phyloP scores from a whole-genome alignment of 2,888 invertebrate genomes.

The Lycocerus yunnanus region DNA sequence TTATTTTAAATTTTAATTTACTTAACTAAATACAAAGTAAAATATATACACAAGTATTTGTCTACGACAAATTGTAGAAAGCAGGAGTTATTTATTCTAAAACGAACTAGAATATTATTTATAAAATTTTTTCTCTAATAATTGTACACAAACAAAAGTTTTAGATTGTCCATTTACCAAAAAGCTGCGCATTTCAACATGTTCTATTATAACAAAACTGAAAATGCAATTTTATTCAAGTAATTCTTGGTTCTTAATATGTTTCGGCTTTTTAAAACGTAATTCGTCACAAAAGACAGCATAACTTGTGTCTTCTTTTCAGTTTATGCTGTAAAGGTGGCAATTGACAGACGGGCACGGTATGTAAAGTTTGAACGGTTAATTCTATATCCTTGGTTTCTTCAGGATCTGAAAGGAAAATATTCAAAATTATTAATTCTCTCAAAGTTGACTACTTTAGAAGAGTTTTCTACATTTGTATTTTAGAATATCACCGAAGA shows the following conservation, averaged over 20 bases:
- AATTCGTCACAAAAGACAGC: constrained; percentile 55
- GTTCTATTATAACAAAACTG: constrained; percentile 7
- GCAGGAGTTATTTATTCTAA: constrained; percentile 16
- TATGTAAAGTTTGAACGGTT: constrained; percentile 82
- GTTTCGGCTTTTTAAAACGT: constrained; percentile 14
- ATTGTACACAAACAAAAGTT: constrained; percentile 18
- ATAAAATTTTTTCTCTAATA: constrained; percentile 2
- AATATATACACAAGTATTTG: constrained; percentile 20
- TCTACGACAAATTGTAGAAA: constrained; percentile 26
- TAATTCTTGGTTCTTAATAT: constrained; percentile 6
- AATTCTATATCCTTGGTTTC: constrained; percentile 86
- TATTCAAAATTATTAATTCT: constrained; percentile 1
- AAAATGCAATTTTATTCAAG: background rate
- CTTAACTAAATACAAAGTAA: constrained; percentile 17
- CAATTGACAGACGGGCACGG: constrained; percentile 46
- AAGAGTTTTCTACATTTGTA: too few species aligned
- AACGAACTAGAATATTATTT: constrained; percentile 22
- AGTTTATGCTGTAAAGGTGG: constrained; percentile 58
- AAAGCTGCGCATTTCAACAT: constrained; percentile 17
- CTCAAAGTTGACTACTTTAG: too few species aligned
- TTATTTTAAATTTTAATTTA: constrained; percentile 24
- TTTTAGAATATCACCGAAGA: too few species aligned
- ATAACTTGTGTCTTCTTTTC: constrained; percentile 53
- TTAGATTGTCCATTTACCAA: constrained; percentile 26
- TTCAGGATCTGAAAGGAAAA: constrained; percentile 65